phyloP scores from a whole-genome alignment of 1,140 invertebrate species.

The Drosophila lacteicornis region DNA sequence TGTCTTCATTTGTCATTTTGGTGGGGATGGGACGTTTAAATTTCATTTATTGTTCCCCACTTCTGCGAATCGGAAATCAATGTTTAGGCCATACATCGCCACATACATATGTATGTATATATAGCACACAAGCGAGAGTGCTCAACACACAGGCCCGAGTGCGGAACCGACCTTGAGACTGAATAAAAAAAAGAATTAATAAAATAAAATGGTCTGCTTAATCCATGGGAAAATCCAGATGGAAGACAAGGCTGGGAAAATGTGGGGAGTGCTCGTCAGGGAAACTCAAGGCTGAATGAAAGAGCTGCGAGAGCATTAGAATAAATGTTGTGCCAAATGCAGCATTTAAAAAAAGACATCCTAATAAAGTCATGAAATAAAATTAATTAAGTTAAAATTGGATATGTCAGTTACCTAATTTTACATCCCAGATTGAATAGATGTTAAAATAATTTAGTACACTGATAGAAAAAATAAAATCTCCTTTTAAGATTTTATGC shows the following conservation, averaged over 20 bases:
- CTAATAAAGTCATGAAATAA: background rate
- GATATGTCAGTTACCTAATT: background rate
- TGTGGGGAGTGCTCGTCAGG: constrained; percentile 20
- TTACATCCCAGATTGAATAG: background rate
- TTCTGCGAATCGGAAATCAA: constrained; percentile 42
- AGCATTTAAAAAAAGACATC: background rate
- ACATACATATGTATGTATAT: background rate
- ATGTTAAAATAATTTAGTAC: background rate
- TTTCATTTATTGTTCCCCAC: constrained; percentile 40
- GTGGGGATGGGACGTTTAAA: background rate
- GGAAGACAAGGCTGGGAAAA: constrained; percentile 39
- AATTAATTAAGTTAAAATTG: background rate
- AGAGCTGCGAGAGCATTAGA: constrained; percentile 10
- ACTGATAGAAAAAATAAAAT: no score
- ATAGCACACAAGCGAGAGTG: background rate
- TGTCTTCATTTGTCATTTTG: constrained; percentile 44
- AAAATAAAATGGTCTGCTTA: constrained; percentile 39
- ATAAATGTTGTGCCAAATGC: background rate
- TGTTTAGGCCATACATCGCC: constrained; percentile 12
- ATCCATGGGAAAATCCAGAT: constrained; percentile 42
- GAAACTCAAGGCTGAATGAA: constrained; percentile 34
- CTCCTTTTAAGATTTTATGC: no score
- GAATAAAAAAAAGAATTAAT: constrained; percentile 35
- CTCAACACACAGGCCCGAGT: background rate
- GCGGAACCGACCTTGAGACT: constrained; percentile 35